phyloP scores from a whole-genome alignment of 2,113 vertebrate genomes.

The Mastomys coucha region DNA sequence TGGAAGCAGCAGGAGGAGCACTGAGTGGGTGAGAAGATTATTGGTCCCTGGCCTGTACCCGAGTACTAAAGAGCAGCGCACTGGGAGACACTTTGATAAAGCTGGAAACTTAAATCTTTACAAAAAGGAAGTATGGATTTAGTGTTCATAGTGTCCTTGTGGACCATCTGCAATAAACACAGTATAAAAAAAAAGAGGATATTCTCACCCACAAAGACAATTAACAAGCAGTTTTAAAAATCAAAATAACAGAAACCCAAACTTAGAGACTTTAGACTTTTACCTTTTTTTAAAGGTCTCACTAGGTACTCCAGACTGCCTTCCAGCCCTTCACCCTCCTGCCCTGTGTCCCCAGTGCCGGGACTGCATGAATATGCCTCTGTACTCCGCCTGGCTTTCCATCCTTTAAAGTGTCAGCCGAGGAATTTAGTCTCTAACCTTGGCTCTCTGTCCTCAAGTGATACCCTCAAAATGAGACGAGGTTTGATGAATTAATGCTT shows the following conservation, averaged over 20 bases:
- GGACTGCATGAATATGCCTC: neutral
- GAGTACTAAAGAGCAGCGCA: constrained; percentile 20
- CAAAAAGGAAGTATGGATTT: neutral
- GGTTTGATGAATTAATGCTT: constrained; percentile 9
- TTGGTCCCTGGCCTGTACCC: neutral
- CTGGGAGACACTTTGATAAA: constrained; percentile 35
- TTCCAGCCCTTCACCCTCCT: too few relatives aligned
- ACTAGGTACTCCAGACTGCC: neutral
- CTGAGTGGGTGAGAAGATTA: constrained; percentile 8
- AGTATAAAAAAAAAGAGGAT: neutral
- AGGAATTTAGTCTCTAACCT: neutral
- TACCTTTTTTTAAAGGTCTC: too few relatives aligned
- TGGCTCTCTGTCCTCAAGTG: constrained; percentile 32
- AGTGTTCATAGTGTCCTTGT: neutral
- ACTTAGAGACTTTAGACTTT: neutral
- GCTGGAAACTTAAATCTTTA: constrained; percentile 28
- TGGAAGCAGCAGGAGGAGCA: constrained; percentile 3
- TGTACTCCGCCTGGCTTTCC: neutral
- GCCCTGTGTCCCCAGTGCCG: neutral
- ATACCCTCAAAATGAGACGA: neutral
- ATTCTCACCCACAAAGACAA: neutral
- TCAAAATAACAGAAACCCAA: neutral
- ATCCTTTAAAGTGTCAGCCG: neutral
- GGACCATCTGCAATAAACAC: neutral
- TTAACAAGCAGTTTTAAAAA: neutral